Conservation (phyloP, 2,113 vertebrate species). For the Lophura nycthemera region DNA sequence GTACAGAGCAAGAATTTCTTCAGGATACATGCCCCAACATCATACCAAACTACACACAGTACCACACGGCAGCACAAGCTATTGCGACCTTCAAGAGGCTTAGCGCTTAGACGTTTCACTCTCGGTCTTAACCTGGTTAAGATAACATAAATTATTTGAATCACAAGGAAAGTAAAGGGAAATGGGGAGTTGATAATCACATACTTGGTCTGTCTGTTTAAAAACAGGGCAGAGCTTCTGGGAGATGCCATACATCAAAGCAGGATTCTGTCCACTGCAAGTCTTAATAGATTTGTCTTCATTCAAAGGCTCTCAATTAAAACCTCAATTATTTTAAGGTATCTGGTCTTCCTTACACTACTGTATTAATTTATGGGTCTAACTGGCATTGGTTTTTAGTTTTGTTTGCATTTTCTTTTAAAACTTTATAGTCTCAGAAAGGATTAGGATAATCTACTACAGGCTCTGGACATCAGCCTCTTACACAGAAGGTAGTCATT, state of each 20-base stretch:
- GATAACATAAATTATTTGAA: not conserved
- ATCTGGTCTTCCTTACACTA: not conserved
- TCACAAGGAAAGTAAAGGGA: not conserved
- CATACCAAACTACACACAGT: not conserved
- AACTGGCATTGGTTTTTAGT: not conserved
- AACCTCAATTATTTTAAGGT: not conserved
- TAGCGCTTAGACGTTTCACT: not conserved
- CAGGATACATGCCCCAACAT: accelerated
- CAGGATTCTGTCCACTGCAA: not conserved
- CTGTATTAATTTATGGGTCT: not conserved
- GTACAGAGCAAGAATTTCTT: not conserved
- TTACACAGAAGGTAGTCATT: not conserved
- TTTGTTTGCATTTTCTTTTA: not conserved
- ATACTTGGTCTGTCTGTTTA: not conserved
- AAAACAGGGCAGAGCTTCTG: not conserved
- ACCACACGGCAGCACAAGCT: not conserved
- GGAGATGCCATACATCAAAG: not conserved
- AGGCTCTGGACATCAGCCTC: not conserved
- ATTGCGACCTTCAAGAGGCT: not conserved
- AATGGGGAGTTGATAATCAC: not conserved
- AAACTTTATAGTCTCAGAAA: not conserved
- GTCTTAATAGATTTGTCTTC: not conserved
- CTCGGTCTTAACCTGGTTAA: not conserved
- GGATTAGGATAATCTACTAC: not conserved
- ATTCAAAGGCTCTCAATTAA: not conserved